Conservation (phyloP, 1,140 invertebrate species). For the Tetramorium alpestre region DNA sequence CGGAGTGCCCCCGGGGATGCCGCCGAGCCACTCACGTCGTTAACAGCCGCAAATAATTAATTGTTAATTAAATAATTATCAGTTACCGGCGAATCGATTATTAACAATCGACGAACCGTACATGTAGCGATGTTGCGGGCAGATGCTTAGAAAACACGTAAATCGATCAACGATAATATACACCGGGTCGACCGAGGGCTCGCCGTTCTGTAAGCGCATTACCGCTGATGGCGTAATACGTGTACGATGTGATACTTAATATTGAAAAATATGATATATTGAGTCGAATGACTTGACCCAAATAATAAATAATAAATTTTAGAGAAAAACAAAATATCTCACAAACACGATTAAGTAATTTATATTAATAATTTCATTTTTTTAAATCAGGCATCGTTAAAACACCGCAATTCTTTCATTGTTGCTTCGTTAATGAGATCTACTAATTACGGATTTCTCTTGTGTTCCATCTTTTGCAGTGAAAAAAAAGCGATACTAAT, state of each 20-base stretch:
- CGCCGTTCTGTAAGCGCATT: slow-evolving; percentile 22
- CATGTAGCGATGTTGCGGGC: slow-evolving; percentile 28
- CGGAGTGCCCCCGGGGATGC: slow-evolving; percentile 46
- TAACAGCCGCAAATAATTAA: slow-evolving; percentile 61
- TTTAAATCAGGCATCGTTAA: background rate
- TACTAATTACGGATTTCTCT: background rate
- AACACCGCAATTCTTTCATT: background rate
- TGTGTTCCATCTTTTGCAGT: background rate
- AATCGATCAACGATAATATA: slow-evolving; percentile 34
- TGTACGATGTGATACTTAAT: background rate
- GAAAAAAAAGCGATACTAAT: background rate
- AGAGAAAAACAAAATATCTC: background rate
- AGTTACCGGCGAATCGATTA: slow-evolving; percentile 52
- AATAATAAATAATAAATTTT: background rate
- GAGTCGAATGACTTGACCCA: background rate
- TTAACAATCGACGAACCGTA: slow-evolving; percentile 52
- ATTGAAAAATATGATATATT: background rate
- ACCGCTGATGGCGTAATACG: background rate
- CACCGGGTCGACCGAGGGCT: background rate
- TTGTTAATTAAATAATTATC: slow-evolving; percentile 63
- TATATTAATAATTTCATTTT: background rate
- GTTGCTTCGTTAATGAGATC: background rate
- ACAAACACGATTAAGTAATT: background rate
- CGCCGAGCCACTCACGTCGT: slow-evolving; percentile 51
- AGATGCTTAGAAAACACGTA: slow-evolving; percentile 49